phyloP scores from a whole-genome alignment of 2,888 invertebrate species.

The Agelastica alni region DNA sequence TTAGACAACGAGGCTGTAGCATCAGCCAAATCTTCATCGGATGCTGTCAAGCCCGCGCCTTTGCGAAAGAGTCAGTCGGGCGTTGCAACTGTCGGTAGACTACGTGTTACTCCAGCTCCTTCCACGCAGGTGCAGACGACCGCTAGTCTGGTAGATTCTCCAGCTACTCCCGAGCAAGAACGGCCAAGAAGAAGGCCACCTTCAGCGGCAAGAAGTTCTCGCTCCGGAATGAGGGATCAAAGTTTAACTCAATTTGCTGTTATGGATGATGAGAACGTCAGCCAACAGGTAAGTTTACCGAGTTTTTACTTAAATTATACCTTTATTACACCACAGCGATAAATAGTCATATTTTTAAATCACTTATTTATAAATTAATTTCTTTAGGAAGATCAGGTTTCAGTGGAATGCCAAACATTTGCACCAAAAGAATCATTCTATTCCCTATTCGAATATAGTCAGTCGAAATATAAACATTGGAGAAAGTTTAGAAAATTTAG shows the following conservation, averaged over 20 bases:
- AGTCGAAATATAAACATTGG: too few species aligned
- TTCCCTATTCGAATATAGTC: too few species aligned
- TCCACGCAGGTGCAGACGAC: constrained; percentile 26
- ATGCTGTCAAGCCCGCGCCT: constrained; percentile 52
- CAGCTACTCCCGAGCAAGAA: constrained; percentile 51
- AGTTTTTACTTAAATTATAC: too few species aligned
- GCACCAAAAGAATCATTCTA: too few species aligned
- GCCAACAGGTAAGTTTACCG: constrained; percentile 68
- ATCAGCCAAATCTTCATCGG: constrained; percentile 59
- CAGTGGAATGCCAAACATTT: too few species aligned
- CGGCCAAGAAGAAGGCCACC: constrained; percentile 56
- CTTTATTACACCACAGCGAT: too few species aligned
- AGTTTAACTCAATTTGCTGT: constrained; percentile 89
- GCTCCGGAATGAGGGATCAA: constrained; percentile 70
- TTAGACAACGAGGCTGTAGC: constrained; percentile 71
- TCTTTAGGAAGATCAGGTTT: too few species aligned
- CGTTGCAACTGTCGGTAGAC: constrained; percentile 72
- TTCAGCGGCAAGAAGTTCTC: constrained; percentile 54
- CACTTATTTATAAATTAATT: too few species aligned
- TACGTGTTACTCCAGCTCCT: constrained; percentile 62
- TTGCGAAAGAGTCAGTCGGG: constrained; percentile 58
- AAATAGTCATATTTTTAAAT: too few species aligned
- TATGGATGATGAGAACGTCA: constrained; percentile 91
- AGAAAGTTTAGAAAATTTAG: too few species aligned
- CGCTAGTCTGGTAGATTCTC: constrained; percentile 45